These are phyloP conservation scores for Platerodrilus igneus DNA, from an alignment of 2,888 invertebrate species.

Conservation along the genomic window DNA sequence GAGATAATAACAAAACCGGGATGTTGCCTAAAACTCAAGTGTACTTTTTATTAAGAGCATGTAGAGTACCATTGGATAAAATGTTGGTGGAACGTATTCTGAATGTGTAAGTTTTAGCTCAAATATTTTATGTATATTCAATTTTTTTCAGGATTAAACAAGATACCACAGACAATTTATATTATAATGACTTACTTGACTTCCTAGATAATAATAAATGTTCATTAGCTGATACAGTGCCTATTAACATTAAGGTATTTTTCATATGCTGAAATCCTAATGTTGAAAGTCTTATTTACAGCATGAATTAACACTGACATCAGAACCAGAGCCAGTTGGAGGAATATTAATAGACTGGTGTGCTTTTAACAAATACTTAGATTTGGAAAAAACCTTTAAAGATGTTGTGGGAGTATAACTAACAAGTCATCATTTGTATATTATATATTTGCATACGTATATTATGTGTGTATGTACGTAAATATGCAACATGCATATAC, in stretches of 20 bases:
- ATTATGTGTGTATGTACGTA: too few species aligned
- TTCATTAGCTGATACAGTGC: conserved; percentile 49
- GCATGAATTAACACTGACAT: conserved; percentile 50
- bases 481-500: too few species aligned
- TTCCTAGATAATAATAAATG: conserved; percentile 66
- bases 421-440: too few species aligned
- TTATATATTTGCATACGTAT: too few species aligned
- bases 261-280: background rate
- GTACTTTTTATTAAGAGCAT: conserved; percentile 63
- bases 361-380: conserved; percentile 48
- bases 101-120: conserved; percentile 52
- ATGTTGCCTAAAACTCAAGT: conserved; percentile 56
- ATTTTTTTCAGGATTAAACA: conserved; percentile 52
- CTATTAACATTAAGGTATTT: conserved; percentile 51
- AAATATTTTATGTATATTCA: background rate
- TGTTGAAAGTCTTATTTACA: conserved; percentile 26
- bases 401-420: conserved; percentile 44
- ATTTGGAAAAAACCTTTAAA: conserved; percentile 44
- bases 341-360: conserved; percentile 50
- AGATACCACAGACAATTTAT: conserved; percentile 61
- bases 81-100: conserved; percentile 68
- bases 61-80: conserved; percentile 62
- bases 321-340: conserved; percentile 45
- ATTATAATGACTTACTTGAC: conserved; percentile 63
- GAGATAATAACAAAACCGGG: conserved; percentile 56